phyloP scores from a whole-genome alignment of 2,113 vertebrate genomes.

The Argyrosomus japonicus region DNA sequence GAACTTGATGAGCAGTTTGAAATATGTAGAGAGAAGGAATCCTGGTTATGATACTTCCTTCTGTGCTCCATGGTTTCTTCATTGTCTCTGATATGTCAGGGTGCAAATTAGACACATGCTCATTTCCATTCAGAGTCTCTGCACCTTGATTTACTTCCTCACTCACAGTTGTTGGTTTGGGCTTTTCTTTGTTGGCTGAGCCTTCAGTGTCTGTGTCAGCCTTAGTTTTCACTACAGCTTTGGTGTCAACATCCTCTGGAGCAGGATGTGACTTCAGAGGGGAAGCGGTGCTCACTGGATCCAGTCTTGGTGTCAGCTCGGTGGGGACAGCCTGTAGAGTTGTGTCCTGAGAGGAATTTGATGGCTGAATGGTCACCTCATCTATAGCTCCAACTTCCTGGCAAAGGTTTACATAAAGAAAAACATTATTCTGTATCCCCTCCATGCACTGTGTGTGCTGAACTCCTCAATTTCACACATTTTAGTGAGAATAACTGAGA shows the following conservation, averaged over 20 bases:
- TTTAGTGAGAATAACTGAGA: background rate
- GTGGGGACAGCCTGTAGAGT: background rate
- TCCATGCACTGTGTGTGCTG: background rate
- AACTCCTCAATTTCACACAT: background rate
- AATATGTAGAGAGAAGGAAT: background rate
- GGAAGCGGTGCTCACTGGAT: slow-evolving; percentile 19
- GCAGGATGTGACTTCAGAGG: background rate
- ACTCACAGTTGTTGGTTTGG: slow-evolving; percentile 19
- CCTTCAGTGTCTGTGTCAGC: slow-evolving; percentile 1
- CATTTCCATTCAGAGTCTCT: slow-evolving; percentile 12
- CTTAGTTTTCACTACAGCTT: background rate
- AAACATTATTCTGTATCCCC: background rate
- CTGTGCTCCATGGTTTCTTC: background rate
- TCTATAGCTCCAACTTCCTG: slow-evolving; percentile 35
- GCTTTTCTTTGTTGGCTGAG: background rate
- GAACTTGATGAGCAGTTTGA: slow-evolving; percentile 11
- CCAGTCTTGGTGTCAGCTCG: slow-evolving; percentile 10
- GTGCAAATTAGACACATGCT: slow-evolving; percentile 13
- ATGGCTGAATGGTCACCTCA: slow-evolving; percentile 20
- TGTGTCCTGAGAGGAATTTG: background rate
- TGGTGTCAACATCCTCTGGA: background rate
- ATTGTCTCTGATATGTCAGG: background rate
- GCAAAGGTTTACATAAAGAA: slow-evolving; percentile 17
- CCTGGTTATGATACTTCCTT: background rate
- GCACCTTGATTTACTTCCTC: slow-evolving; percentile 7